Evolutionary conservation across 2,888 invertebrate genomes (phyloP), one percentile per base, ranked within the genome.

Genomic region (Bruchidius siliquastri): DNA sequence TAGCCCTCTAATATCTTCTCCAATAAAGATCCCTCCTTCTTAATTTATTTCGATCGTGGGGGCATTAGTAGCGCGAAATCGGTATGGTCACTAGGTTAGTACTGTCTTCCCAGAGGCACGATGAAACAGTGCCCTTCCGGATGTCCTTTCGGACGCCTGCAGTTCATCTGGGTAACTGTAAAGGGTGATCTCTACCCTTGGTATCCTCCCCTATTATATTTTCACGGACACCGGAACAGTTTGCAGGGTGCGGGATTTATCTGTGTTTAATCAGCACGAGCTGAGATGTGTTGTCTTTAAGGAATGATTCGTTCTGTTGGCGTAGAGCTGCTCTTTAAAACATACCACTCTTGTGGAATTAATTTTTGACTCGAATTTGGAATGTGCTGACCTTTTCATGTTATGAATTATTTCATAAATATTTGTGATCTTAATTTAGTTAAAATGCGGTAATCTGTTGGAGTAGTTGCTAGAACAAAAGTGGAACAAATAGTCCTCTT

Each of bases 41-140:
- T 49, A 49, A 49, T 49, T 49, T 49, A 3, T 49, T 49, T 18
- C 49, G 1, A 49, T 13, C 49, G 49, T 13, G 13, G 30, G 30
- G 30, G 8, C 30, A 30, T 30, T 30, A 30, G 8, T 30, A 30
- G 30, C 30, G 30, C 3, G 8, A 30, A 6, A 8, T 30, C 49
- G 18, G 6, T 13, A 8, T 49, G 49, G 49, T 67, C 71, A 71
- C 67, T 71, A 71, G 71, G 71, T 71, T 71, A 71, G 71, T 71
- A 21, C 18, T 67, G 66, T 67, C n/a, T 69, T 72, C 20, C 70
- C 71, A 72, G 67, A 73, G 71, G 70, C 74, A 74, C 18, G 8
- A 49, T 49, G 13, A 49, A 49, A 49, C 18, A 49, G 13, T 49
- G 6, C 49, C 49, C 18, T 13, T 49, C 49, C 49, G 49, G 49